phyloP scores from a whole-genome alignment of 2,113 vertebrate genomes.

The Bolborhynchus lineola region DNA sequence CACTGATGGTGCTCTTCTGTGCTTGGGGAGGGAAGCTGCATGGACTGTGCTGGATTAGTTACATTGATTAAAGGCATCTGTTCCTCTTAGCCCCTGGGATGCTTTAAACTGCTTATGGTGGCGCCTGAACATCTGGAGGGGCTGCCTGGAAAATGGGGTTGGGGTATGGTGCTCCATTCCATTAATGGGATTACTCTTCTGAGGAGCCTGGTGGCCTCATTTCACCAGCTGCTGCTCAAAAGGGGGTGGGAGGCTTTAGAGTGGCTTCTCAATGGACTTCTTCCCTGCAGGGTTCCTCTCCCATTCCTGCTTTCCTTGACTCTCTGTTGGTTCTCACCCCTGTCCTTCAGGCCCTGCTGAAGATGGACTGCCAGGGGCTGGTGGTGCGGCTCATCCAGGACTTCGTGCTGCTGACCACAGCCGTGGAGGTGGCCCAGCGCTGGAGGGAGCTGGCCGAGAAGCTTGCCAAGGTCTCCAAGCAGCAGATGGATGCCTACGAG shows the following conservation, averaged over 20 bases:
- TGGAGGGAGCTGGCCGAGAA: constrained; percentile 96
- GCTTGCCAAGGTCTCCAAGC: constrained; percentile 88
- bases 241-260: neutral
- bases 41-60: neutral
- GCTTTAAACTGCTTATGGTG: constrained; percentile 14
- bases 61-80: constrained; percentile 1
- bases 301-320: neutral
- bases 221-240: neutral
- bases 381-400: constrained; percentile 93
- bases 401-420: constrained; percentile 94
- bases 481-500: constrained; percentile 97
- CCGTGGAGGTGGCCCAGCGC: constrained; percentile 90
- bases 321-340: neutral
- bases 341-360: constrained; percentile 85
- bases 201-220: neutral
- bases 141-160: neutral
- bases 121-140: neutral
- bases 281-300: neutral
- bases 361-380: constrained; percentile 96
- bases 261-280: neutral
- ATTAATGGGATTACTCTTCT: neutral
- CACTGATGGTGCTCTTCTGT: accelerated
- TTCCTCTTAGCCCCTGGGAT: neutral
- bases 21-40: neutral
- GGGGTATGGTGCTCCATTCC: accelerated